Base-by-base conservation (phyloP, 2,888 invertebrate genomes). In the Pyrocoelia pectoralis region DNA sequence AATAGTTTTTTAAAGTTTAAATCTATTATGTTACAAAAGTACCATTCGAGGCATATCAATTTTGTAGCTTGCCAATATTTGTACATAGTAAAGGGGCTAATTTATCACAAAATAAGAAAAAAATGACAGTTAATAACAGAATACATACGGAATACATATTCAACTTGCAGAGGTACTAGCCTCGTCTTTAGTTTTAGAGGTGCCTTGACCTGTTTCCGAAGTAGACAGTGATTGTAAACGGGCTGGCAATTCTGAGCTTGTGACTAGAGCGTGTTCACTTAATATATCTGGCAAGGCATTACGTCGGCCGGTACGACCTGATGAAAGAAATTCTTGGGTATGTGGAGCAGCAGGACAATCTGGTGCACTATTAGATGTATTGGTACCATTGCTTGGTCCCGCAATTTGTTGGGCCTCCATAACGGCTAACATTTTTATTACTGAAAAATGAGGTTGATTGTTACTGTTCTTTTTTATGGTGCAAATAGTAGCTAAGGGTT, bases 281-380 rank as follows among this genome's bases (percentile, higher is more conserved):
- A 89, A 83, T 71, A 95, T 93, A 79, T 95, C 92, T 1, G 94
- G 91, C 84, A 96, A 84, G 50, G 95, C 95, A 83, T 96, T 96
- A 70, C 95, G 83, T 56, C 95, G 85, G 13, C 95, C 95, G 28
- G 94, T 94, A 68, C 95, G 86, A 2, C 94, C 94, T 1, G 93
- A 91, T 73, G 90, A 89, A 65, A 93, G 85, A 81, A 95, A 95
- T 79, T 94, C 93, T 62, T 81, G 73, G 33, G 69, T 64, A 77
- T 81, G 53, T 75, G 73, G 67, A 70, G 76, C n/a, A n/a, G n/a
- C n/a, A n/a, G n/a, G 46, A 43, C 67, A 69, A 14, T 63, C 65
- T 12, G 67, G 68, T n/a, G 63, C 56, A n/a, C 43, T 57, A 49
- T 65, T 62, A 17, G 69, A 64, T 14, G 69, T 64, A 54, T 62